Conservation (phyloP, 2,888 invertebrate genomes). For the Meteorus cinctellus region DNA sequence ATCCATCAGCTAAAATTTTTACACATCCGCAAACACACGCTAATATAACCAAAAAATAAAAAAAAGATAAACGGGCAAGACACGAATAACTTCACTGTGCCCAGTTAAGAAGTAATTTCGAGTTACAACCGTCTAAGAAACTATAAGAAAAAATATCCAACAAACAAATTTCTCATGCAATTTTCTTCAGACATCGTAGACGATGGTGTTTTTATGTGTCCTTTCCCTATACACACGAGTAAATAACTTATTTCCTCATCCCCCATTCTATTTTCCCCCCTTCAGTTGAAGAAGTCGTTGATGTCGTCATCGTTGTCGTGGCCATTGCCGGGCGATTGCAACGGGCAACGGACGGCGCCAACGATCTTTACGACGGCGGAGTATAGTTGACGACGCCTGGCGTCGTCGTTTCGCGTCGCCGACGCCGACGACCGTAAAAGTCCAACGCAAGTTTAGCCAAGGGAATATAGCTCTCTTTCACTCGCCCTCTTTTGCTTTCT, state of each 20-base stretch:
- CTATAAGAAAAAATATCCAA: not conserved
- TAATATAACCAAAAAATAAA: not conserved
- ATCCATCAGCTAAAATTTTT: too few species aligned
- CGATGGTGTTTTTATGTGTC: not conserved
- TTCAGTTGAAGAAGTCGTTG: not conserved
- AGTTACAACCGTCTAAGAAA: not conserved
- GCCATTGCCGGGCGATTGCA: constrained; percentile 22
- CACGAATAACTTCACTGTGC: too few species aligned
- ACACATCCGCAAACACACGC: not conserved
- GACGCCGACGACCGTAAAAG: constrained; percentile 40
- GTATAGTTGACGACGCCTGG: constrained; percentile 47
- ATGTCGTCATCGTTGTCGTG: constrained; percentile 6
- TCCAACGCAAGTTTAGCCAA: constrained; percentile 34
- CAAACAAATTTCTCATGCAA: not conserved
- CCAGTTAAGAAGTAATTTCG: too few species aligned
- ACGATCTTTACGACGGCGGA: constrained; percentile 67
- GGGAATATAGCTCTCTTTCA: not conserved
- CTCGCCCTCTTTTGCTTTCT: not conserved
- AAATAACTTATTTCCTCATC: constrained; percentile 31
- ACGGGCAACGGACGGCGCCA: constrained; percentile 60
- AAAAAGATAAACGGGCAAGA: not conserved
- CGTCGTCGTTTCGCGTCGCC: constrained; percentile 48
- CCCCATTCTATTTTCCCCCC: constrained; percentile 1
- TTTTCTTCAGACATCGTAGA: not conserved
- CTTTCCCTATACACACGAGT: constrained; percentile 1